Conservation (phyloP, 1,140 invertebrate genomes). For the Mesaphorura yosii region DNA sequence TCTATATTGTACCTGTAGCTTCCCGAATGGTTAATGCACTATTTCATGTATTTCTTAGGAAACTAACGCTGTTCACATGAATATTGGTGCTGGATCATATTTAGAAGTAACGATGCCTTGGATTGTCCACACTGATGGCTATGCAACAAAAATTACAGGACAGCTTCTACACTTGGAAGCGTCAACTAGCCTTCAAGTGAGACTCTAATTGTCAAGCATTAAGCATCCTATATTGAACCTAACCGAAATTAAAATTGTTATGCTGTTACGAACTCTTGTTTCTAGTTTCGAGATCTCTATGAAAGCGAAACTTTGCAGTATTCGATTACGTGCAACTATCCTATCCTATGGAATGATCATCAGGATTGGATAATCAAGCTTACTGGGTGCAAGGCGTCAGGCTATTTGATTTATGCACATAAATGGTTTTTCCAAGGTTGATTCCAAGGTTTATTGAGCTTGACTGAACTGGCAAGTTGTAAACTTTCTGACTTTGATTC, state of each 20-base stretch:
- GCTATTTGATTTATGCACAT: slow-evolving; percentile 82
- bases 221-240: not conserved
- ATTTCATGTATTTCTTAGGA: slow-evolving; percentile 43
- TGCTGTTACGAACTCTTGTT: too few relatives aligned
- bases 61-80: slow-evolving; percentile 91
- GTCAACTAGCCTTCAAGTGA: slow-evolving; percentile 72
- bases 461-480: not conserved
- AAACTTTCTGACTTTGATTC: not conserved
- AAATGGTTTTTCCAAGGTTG: slow-evolving; percentile 85
- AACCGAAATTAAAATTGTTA: not conserved
- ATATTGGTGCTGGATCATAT: slow-evolving; percentile 83
- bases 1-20: slow-evolving; percentile 1
- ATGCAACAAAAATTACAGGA: slow-evolving; percentile 78
- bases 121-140: slow-evolving; percentile 73
- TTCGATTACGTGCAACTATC: slow-evolving; percentile 73
- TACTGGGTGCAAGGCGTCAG: slow-evolving; percentile 85
- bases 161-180: slow-evolving; percentile 86
- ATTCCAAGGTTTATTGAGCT: slow-evolving; percentile 14
- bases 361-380: slow-evolving; percentile 82
- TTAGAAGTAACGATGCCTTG: slow-evolving; percentile 91
- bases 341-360: slow-evolving; percentile 84
- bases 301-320: slow-evolving; percentile 93
- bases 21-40: slow-evolving; percentile 1
- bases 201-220: slow-evolving; percentile 2
- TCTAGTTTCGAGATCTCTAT: slow-evolving; percentile 67